Conservation (phyloP, 2,888 invertebrate species). For the Creontiades dilutus region DNA sequence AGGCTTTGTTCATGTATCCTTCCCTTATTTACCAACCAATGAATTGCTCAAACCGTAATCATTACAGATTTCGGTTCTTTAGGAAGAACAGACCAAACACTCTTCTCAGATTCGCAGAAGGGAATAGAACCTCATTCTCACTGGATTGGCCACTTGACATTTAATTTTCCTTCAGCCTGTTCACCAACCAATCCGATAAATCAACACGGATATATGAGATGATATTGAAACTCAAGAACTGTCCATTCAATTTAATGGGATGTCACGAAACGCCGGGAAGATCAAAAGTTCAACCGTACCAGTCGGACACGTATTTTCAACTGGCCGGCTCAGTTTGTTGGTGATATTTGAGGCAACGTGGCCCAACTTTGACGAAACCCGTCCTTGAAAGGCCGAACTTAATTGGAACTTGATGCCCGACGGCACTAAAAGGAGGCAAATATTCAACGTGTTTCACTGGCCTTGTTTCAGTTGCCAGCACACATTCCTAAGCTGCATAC, state of each 20-base stretch:
- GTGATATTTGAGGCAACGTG: neutral
- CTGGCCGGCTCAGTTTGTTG: neutral
- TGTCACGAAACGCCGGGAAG: neutral
- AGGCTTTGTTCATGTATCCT: no score
- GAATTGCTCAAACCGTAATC: no score
- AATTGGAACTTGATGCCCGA: conserved; percentile 10
- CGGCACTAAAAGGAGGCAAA: neutral
- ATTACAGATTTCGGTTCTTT: no score
- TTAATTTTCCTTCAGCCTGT: no score
- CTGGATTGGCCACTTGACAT: no score
- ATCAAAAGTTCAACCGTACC: conserved; percentile 1
- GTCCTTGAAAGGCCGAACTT: conserved; percentile 21
- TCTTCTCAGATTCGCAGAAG: no score
- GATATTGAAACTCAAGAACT: neutral
- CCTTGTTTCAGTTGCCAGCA: conserved; percentile 58
- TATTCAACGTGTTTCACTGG: neutral
- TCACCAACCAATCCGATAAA: neutral
- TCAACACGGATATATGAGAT: neutral
- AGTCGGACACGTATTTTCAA: neutral
- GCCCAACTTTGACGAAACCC: conserved; percentile 16
- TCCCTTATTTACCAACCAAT: no score
- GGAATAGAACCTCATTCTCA: no score
- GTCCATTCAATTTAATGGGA: neutral
- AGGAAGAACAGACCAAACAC: no score
- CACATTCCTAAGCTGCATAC: neutral